phyloP scores from a whole-genome alignment of 2,888 invertebrate genomes.

The Amphipyra tragopoginis region DNA sequence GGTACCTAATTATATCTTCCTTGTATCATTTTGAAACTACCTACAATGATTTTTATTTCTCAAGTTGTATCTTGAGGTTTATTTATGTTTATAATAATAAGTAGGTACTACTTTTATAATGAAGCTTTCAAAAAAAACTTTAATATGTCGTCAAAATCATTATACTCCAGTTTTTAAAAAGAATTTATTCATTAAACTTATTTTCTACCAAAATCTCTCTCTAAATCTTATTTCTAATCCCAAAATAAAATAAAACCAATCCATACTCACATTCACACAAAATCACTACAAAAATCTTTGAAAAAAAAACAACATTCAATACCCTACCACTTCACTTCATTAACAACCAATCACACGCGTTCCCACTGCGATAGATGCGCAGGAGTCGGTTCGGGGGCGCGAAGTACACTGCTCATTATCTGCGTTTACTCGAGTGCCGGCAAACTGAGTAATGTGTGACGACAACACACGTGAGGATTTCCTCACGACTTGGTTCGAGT shows the following conservation, averaged over 20 bases:
- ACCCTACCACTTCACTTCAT: slow-evolving; percentile 25
- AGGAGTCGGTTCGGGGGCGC: slow-evolving; percentile 57
- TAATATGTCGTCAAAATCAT: too few species aligned
- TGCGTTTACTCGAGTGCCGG: slow-evolving; percentile 60
- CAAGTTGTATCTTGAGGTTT: too few species aligned
- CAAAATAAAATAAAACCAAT: neutral
- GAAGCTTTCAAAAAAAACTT: too few species aligned
- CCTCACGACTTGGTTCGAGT: slow-evolving; percentile 32
- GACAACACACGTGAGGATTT: slow-evolving; percentile 49
- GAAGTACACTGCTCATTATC: slow-evolving; percentile 67
- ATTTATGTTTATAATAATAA: too few species aligned
- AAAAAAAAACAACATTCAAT: slow-evolving; percentile 6
- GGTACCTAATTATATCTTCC: too few species aligned
- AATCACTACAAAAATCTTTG: slow-evolving; percentile 5
- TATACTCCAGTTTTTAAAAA: too few species aligned
- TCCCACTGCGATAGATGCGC: slow-evolving; percentile 45
- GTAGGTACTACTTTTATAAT: too few species aligned
- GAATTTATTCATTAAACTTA: too few species aligned
- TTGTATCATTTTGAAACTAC: too few species aligned
- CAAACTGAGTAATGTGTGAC: slow-evolving; percentile 53
- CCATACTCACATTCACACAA: slow-evolving; percentile 27
- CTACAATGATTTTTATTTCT: too few species aligned
- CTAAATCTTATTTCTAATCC: neutral
- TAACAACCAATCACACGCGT: slow-evolving; percentile 42
- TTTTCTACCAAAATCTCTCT: too few species aligned